These are phyloP conservation scores for Bathybates hornii DNA, from an alignment of 2,113 vertebrate genomes.

Conservation along the genomic window DNA sequence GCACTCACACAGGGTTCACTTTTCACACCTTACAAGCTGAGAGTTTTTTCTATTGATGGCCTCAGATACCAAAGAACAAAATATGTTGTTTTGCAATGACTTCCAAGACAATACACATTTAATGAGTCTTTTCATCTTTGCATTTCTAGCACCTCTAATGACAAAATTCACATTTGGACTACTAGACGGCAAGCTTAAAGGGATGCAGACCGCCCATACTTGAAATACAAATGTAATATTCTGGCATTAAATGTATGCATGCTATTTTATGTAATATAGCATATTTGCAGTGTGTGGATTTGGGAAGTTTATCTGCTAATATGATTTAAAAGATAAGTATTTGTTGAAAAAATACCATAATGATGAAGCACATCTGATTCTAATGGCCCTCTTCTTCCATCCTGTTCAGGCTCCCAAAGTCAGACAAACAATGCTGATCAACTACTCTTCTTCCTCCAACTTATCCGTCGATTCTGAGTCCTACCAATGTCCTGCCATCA, in stretches of 20 bases:
- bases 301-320: not conserved
- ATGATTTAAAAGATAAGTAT: not conserved
- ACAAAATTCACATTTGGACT: not conserved
- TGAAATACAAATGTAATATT: not conserved
- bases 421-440: fast-evolving
- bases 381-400: not conserved
- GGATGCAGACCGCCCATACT: fast-evolving
- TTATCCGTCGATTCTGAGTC: fast-evolving
- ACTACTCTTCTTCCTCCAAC: not conserved
- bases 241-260: not conserved
- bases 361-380: not conserved
- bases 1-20: not conserved
- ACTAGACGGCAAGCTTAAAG: not conserved
- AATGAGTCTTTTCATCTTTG: not conserved
- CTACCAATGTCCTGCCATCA: not conserved
- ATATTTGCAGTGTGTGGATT: not conserved
- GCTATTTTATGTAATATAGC: not conserved
- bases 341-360: not conserved
- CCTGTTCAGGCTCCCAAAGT: not conserved
- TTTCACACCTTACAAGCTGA: not conserved
- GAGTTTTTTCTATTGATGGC: not conserved
- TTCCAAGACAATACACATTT: not conserved
- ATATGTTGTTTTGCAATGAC: not conserved
- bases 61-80: not conserved
- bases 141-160: not conserved